Base-by-base conservation (phyloP, 2,888 invertebrate genomes). In the Willowsia nigromaculata region DNA sequence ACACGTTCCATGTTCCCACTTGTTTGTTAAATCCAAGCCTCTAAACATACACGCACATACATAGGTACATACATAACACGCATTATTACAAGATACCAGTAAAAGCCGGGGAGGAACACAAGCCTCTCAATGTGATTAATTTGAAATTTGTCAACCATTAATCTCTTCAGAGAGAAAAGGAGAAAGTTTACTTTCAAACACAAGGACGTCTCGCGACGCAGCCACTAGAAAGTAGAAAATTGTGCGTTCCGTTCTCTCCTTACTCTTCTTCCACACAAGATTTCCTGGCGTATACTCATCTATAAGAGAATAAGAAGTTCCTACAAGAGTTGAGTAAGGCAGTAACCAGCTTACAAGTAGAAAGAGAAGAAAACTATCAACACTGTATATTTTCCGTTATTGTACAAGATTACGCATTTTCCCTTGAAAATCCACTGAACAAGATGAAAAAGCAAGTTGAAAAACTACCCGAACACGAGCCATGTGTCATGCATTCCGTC, bases 101-200 rank as follows among this genome's bases (percentile, higher is more conserved):
- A 85, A 85, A 85, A 85, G 62, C 33, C 62, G 53, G 62, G 85
- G 85, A 76, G 78, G 85, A 43, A 85, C 59, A 25, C 37, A 11
- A 53, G 59, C 78, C 47, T 50, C 85, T 85, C 85, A 85, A 85
- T 83, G 90, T 90, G 90, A 90, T 90, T 90, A 90, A 90, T 90
- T 90, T 90, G 87, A 90, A 90, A 90, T 90, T 90, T 90, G 90
- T 90, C 90, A 90, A 83, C 87, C 90, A 90, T 90, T 90, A 90
- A 90, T 90, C 90, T 90, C 87, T 82, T 74, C 62, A 80, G 78
- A 85, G 78, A 85, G 85, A 85, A 62, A 76, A 76, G 37, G 78
- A 65, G 56, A 84, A 84, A 84, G 85, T 84, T 84, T 84, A 84
- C 84, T 85, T 78, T 80, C 62, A 78, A 78, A 78, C 59, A 78